Conservation (phyloP, 2,113 vertebrate genomes). For the Kryptolebias marmoratus region DNA sequence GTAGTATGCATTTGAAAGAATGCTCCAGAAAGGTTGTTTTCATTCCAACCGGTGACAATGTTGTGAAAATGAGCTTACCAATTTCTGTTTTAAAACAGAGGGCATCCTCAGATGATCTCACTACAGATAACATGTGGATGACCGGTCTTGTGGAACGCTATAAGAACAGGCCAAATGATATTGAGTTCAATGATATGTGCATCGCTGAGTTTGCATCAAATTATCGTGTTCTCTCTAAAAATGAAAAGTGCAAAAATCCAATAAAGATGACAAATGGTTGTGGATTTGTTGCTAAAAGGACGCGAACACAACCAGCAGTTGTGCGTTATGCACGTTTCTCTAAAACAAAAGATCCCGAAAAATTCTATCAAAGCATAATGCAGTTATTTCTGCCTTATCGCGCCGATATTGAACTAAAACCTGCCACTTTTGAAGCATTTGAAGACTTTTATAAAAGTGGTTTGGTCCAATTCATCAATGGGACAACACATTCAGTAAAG, state of each 20-base stretch:
- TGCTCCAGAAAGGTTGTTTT: background rate
- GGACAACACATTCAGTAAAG: background rate
- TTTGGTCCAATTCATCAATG: background rate
- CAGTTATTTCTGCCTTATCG: too few relatives aligned
- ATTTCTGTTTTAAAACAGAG: background rate
- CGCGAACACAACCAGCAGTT: background rate
- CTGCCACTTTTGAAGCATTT: too few relatives aligned
- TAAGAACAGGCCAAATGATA: too few relatives aligned
- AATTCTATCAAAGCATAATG: too few relatives aligned
- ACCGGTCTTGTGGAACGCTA: background rate
- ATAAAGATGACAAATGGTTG: background rate
- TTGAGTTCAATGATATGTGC: too few relatives aligned
- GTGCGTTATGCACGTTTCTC: background rate
- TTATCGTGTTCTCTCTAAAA: background rate
- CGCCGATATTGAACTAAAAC: too few relatives aligned
- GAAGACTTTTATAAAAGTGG: background rate
- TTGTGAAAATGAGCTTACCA: background rate
- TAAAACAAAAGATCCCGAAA: background rate
- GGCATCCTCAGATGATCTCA: background rate
- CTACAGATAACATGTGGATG: background rate
- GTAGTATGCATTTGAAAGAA: background rate
- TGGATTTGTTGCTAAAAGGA: background rate
- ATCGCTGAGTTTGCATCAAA: too few relatives aligned
- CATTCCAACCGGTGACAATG: background rate
- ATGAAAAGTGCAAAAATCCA: background rate